A percentile compares a stretch with the other conserved stretches of the same genome.
phyloP scores from a whole-genome alignment of 2,113 vertebrate genomes.

The Onychostoma macrolepis region DNA sequence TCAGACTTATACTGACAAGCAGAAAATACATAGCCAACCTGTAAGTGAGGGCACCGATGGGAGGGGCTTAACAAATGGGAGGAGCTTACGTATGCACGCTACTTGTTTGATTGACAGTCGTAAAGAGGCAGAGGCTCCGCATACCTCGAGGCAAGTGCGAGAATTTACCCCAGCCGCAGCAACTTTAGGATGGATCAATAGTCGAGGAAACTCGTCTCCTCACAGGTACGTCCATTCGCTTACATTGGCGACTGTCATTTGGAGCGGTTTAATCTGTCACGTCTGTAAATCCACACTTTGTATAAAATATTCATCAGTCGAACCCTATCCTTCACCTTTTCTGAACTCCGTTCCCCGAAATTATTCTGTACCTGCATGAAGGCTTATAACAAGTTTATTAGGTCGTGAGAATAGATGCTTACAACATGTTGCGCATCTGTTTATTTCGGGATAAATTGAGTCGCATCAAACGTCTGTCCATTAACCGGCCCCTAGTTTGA shows the following conservation, averaged over 20 bases:
- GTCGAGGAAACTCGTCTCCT: background rate
- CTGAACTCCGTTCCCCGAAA: background rate
- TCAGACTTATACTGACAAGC: background rate
- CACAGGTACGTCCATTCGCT: conserved; percentile 23
- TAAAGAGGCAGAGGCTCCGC: background rate
- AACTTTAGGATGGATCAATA: background rate
- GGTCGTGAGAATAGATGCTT: background rate
- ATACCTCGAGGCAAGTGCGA: conserved; percentile 22
- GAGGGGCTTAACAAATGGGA: background rate
- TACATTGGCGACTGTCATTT: background rate
- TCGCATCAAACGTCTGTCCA: background rate
- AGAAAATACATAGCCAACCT: background rate
- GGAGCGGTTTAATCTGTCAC: background rate
- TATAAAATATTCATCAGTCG: conserved; percentile 32
- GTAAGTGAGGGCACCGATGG: background rate
- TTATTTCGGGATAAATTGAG: conserved; percentile 1
- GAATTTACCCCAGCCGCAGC: conserved; percentile 24
- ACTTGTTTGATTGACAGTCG: conserved; percentile 29
- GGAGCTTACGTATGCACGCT: background rate
- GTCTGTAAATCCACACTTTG: background rate
- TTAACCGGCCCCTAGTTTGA: background rate
- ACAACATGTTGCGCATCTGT: conserved; percentile 45
- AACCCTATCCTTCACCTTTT: background rate
- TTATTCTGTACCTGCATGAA: background rate
- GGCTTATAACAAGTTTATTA: background rate